Evolutionary conservation across 2,888 invertebrate genomes (phyloP).

Genomic region (Mactromeris polynyma): DNA sequence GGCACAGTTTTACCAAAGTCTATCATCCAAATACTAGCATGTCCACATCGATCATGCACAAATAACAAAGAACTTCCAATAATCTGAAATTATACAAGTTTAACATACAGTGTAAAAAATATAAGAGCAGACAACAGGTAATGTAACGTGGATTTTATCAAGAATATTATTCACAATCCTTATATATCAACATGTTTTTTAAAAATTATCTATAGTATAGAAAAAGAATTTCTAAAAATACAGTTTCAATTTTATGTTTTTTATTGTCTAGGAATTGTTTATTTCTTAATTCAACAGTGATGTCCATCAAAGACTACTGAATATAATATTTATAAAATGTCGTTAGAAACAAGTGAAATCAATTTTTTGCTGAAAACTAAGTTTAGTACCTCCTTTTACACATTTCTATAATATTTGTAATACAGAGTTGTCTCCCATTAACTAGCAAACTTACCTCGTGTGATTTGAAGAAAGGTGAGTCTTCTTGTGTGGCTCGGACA

Average conservation of each 20-base stretch:
- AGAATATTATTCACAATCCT: background rate
- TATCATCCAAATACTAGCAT: slow-evolving; percentile 87
- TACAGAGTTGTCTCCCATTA: background rate
- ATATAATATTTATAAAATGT: no score
- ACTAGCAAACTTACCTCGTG: slow-evolving; percentile 82
- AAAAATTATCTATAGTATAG: no score
- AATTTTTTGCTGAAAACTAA: no score
- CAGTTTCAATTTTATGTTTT: no score
- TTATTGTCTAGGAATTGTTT: no score
- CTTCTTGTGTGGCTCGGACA: slow-evolving; percentile 81
- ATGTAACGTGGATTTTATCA: background rate
- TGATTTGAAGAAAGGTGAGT: slow-evolving; percentile 82
- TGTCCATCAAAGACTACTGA: no score
- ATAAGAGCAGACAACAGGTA: no score
- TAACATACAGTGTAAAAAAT: background rate
- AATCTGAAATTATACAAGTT: slow-evolving; percentile 77
- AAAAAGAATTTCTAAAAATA: no score
- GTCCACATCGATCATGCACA: slow-evolving; percentile 84
- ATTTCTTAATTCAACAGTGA: no score
- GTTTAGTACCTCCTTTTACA: no score
- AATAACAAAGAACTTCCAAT: slow-evolving; percentile 87
- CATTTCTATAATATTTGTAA: background rate
- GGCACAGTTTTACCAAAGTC: slow-evolving; percentile 87
- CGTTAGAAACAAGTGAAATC: no score
- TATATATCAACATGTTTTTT: no score